A percentile compares a stretch with the other conserved stretches of the same genome.
Evolutionary conservation across 2,797 vertebrate species (phyloP).

Genomic region (Acanthopagrus latus): DNA sequence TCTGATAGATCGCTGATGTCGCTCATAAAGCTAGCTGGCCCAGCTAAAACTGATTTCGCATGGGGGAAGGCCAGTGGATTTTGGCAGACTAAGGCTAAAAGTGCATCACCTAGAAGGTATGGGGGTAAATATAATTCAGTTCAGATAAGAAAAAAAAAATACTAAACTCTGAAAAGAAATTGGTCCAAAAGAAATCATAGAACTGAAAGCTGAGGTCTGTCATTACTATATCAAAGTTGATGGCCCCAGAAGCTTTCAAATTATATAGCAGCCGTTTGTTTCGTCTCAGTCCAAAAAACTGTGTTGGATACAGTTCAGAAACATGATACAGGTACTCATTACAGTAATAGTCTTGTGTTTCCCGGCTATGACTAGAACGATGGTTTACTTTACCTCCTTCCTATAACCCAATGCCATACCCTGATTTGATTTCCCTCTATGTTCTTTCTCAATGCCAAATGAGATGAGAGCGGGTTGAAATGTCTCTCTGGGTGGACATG

Average conservation of each 20-base stretch:
- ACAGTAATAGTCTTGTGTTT: constrained; percentile 37
- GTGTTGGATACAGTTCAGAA: constrained; percentile 25
- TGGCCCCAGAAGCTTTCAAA: constrained; percentile 25
- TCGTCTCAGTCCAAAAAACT: constrained; percentile 26
- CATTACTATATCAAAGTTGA: constrained; percentile 3
- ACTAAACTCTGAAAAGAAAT: not conserved
- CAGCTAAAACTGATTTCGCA: constrained; percentile 42
- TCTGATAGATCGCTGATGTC: constrained; percentile 65
- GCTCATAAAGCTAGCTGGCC: constrained; percentile 62
- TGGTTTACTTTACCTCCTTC: constrained; percentile 57
- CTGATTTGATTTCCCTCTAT: constrained; percentile 48
- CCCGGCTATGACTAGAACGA: constrained; percentile 41
- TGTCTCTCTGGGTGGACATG: not conserved
- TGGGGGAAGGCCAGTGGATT: not conserved
- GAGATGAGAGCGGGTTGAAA: constrained; percentile 19
- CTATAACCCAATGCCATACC: constrained; percentile 7
- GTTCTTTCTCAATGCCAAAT: constrained; percentile 37
- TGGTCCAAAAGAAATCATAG: not conserved
- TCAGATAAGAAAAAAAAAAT: not conserved
- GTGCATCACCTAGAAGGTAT: not conserved
- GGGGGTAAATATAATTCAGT: not conserved
- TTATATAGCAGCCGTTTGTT: constrained; percentile 30
- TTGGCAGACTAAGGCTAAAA: not conserved
- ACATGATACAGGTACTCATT: constrained; percentile 45
- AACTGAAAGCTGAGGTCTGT: constrained; percentile 12